Conservation (phyloP, 2,888 invertebrate genomes). For the Perizoma flavofasciatum region DNA sequence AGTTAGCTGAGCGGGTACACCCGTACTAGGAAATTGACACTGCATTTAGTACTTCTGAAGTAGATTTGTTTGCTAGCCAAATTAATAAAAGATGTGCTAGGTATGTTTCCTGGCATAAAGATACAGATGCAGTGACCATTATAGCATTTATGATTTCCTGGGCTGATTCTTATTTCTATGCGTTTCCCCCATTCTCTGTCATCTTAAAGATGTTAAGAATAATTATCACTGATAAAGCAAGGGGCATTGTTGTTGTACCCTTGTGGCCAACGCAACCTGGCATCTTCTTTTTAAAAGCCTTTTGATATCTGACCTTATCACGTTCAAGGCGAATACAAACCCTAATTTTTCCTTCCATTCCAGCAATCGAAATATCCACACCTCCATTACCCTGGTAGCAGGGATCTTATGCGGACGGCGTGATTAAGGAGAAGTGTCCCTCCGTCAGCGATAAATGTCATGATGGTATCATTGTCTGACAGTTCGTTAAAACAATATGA, state of each 20-base stretch:
- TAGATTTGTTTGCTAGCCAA: background rate
- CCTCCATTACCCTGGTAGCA: background rate
- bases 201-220: no score
- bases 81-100: slow-evolving; percentile 3
- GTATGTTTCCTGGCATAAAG: background rate
- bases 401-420: background rate
- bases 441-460: background rate
- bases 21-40: background rate
- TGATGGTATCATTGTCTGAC: background rate
- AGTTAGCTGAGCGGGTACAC: background rate
- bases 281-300: background rate
- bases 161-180: background rate
- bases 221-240: background rate
- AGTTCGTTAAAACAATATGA: no score
- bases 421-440: background rate
- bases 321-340: background rate
- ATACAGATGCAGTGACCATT: background rate
- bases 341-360: background rate
- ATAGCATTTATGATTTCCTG: background rate
- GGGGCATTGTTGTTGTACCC: slow-evolving; percentile 1
- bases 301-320: background rate
- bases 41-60: background rate
- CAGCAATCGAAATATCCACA: background rate
- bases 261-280: slow-evolving; percentile 1
- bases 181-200: no score